Conservation (phyloP, 2,113 vertebrate genomes). For the Dasyprocta punctata region DNA sequence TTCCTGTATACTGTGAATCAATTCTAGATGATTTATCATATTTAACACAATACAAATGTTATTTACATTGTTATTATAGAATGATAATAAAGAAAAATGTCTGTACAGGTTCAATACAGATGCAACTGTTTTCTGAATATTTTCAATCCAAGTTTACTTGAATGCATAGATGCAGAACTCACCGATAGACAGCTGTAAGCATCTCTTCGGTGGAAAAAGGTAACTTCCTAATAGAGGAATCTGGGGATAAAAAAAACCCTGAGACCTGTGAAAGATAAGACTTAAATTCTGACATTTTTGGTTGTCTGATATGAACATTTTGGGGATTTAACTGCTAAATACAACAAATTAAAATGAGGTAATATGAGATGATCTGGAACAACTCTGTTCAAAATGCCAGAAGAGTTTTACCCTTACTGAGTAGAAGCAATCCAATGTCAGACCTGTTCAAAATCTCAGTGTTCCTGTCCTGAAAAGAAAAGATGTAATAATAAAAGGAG, state of each 20-base stretch:
- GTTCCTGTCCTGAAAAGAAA: slow-evolving; percentile 93
- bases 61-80: not conserved
- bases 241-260: not conserved
- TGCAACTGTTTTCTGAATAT: not conserved
- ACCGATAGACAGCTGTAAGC: not conserved
- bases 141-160: not conserved
- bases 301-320: not conserved
- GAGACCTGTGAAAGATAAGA: not conserved
- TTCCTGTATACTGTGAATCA: not conserved
- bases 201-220: not conserved
- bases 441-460: slow-evolving; percentile 92
- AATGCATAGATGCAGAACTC: not conserved
- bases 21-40: not conserved
- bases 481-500: slow-evolving; percentile 93
- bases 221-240: not conserved
- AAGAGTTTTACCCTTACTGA: too few relatives aligned
- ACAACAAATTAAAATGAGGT: not conserved
- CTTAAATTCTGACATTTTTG: not conserved
- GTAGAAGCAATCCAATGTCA: too few relatives aligned
- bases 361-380: not conserved
- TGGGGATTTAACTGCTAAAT: slow-evolving; percentile 6
- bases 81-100: not conserved
- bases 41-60: not conserved
- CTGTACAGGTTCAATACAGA: not conserved
- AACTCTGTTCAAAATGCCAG: too few relatives aligned